Evolutionary conservation across 1,140 invertebrate species (phyloP).

Genomic region (Hylyphantes graminicola): DNA sequence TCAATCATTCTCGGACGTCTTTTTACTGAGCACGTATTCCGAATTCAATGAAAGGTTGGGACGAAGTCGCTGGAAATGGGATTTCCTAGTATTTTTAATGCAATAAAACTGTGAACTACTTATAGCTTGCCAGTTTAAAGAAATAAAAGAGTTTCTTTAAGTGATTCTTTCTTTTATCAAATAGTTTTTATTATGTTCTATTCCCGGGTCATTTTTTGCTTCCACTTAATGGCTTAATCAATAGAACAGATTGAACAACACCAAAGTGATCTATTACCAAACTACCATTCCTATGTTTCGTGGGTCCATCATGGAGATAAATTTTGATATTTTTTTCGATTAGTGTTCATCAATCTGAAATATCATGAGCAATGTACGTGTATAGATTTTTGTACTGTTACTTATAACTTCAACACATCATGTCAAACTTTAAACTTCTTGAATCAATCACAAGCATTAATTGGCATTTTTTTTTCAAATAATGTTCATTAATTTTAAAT

Average conservation of each 20-base stretch:
- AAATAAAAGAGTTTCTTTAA: slow-evolving; percentile 11
- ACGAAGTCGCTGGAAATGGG: slow-evolving; percentile 47
- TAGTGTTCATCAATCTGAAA: no score
- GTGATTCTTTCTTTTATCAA: background rate
- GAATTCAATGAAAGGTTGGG: slow-evolving; percentile 43
- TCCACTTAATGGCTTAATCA: slow-evolving; percentile 55
- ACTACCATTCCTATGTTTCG: background rate
- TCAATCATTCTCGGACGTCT: slow-evolving; percentile 52
- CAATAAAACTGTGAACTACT: background rate
- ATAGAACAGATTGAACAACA: slow-evolving; percentile 45
- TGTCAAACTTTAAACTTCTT: no score
- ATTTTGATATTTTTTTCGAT: no score
- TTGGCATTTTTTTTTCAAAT: no score
- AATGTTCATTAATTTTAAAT: no score
- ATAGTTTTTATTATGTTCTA: slow-evolving; percentile 20
- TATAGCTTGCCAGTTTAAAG: slow-evolving; percentile 48
- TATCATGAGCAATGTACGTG: no score
- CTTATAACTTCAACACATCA: no score
- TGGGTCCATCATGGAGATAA: no score
- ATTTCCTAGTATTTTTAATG: background rate
- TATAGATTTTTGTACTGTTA: no score
- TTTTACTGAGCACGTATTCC: slow-evolving; percentile 38
- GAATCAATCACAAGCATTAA: no score
- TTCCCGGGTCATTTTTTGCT: slow-evolving; percentile 35
- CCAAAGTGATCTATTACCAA: slow-evolving; percentile 16